Percentiles rank a stretch among this genome's conserved stretches.
These are phyloP conservation scores for Acanthurus tractus DNA, from an alignment of 2,797 vertebrate genomes.

Conservation along the genomic window DNA sequence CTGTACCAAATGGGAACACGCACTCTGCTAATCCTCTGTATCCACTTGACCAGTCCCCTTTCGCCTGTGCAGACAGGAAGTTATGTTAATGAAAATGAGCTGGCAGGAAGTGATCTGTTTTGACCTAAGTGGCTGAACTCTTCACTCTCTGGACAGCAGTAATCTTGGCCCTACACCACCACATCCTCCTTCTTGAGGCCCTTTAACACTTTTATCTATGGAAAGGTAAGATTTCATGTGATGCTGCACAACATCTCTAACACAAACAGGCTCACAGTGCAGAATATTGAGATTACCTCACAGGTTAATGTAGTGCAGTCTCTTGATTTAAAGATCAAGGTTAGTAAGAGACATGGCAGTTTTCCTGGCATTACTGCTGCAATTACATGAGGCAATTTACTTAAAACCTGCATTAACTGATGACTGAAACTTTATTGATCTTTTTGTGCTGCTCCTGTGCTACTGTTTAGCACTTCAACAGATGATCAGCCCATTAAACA, in stretches of 20 bases:
- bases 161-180: not conserved
- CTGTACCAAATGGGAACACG: slow-evolving; percentile 46
- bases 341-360: no score
- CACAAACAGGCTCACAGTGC: not conserved
- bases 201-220: not conserved
- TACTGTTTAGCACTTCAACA: not conserved
- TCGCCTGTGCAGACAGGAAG: slow-evolving; percentile 60
- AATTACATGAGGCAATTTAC: not conserved
- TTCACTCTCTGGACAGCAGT: slow-evolving; percentile 24
- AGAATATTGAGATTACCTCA: not conserved
- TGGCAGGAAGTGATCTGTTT: slow-evolving; percentile 71
- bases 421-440: not conserved
- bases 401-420: slow-evolving; percentile 5
- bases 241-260: slow-evolving; percentile 7
- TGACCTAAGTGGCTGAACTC: slow-evolving; percentile 25
- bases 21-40: slow-evolving; percentile 52
- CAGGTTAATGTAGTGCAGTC: not conserved
- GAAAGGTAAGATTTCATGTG: slow-evolving; percentile 16
- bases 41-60: slow-evolving; percentile 44
- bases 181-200: not conserved
- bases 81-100: slow-evolving; percentile 64
- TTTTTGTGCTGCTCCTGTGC: not conserved
- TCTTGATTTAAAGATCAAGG: slow-evolving; percentile 5
- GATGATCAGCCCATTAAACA: not conserved
- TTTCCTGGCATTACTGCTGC: not conserved